These are phyloP conservation scores for Myopa testacea DNA, from an alignment of 2,888 invertebrate genomes.

Conservation along the genomic window DNA sequence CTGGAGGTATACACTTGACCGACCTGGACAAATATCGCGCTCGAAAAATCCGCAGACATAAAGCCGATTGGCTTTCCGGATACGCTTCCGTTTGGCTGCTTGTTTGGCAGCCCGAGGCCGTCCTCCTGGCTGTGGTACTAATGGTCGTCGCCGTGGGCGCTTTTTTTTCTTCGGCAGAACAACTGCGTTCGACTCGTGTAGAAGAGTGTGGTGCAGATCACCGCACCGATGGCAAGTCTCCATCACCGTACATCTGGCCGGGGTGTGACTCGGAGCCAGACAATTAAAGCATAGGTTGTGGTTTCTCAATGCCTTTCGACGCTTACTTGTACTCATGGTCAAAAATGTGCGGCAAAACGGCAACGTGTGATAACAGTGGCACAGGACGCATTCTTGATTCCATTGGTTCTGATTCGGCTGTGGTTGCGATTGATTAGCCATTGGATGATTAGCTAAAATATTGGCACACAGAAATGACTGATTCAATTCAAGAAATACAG, in stretches of 20 bases:
- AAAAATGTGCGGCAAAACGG: neutral
- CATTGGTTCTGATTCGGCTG: too few relatives aligned
- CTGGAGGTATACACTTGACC: too few relatives aligned
- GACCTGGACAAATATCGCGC: neutral
- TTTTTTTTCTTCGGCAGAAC: neutral
- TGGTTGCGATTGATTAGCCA: too few relatives aligned
- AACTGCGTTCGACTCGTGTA: neutral
- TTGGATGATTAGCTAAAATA: too few relatives aligned
- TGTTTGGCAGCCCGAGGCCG: neutral
- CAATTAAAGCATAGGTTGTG: slow-evolving; percentile 11
- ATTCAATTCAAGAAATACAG: too few relatives aligned
- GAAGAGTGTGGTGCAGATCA: neutral
- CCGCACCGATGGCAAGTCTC: slow-evolving; percentile 13
- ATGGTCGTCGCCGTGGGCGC: neutral
- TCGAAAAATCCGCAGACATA: neutral
- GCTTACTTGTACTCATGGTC: neutral
- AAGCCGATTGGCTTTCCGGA: neutral
- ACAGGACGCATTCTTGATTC: neutral
- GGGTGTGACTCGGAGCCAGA: neutral
- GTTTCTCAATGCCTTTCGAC: neutral
- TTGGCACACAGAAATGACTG: too few relatives aligned
- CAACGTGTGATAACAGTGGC: neutral
- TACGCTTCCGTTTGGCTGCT: too few relatives aligned
- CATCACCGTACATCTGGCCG: neutral
- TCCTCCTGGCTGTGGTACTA: neutral